Percentiles rank a stretch among this genome's conserved stretches.
phyloP scores from a whole-genome alignment of 2,888 invertebrate genomes.

The Protonemura montana region DNA sequence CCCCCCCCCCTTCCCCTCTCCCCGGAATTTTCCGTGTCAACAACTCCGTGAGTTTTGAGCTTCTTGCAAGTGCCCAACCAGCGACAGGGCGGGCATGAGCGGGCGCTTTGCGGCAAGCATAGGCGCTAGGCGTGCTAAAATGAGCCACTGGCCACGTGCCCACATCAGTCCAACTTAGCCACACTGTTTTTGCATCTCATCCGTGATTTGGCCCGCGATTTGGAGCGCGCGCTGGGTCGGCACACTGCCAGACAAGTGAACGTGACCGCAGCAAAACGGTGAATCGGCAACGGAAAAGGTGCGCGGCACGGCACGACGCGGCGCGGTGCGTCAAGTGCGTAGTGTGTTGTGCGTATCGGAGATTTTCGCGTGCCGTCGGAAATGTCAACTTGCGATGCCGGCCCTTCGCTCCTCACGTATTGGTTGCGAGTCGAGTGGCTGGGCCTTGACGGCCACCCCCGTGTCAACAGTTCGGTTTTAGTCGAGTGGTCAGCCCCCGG shows the following conservation, averaged over 20 bases:
- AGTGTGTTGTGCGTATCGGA: not conserved
- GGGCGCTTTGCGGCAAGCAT: no score
- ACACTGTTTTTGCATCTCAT: not conserved
- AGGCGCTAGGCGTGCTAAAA: not conserved
- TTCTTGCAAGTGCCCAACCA: no score
- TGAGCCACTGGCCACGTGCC: not conserved
- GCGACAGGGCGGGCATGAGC: no score
- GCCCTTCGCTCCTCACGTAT: conserved; percentile 46
- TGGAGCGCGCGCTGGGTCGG: not conserved
- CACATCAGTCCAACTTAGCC: not conserved
- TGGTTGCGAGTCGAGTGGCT: conserved; percentile 51
- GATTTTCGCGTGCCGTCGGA: not conserved
- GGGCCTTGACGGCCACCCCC: conserved; percentile 48
- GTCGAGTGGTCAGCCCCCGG: conserved; percentile 45
- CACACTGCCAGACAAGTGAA: not conserved
- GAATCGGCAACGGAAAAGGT: not conserved
- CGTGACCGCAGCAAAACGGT: not conserved
- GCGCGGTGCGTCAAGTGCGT: conserved; percentile 2
- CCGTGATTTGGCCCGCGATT: not conserved
- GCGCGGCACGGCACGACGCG: no score
- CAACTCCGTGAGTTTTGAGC: no score
- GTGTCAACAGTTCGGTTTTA: conserved; percentile 48
- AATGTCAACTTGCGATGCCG: conserved; percentile 45
- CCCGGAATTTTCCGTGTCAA: no score
- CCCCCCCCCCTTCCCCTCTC: no score